Evolutionary conservation across 2,888 invertebrate genomes (phyloP).

Genomic region (Heliconius charithonia): DNA sequence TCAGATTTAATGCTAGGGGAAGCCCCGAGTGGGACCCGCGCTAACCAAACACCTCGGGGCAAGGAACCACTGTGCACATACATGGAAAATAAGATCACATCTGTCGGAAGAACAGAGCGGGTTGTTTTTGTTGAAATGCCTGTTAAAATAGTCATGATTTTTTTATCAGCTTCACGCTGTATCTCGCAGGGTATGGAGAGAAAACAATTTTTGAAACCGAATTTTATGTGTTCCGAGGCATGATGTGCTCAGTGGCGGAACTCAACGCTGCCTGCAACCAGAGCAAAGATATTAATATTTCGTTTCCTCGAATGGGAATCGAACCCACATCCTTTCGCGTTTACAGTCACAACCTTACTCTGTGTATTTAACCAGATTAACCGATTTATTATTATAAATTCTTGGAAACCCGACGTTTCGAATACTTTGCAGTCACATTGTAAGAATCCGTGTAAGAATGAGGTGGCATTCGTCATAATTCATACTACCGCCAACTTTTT

Average conservation of each 20-base stretch:
- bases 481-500: too few species aligned
- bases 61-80: neutral
- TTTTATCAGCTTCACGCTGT: neutral
- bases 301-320: neutral
- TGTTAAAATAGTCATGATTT: neutral
- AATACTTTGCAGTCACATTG: too few species aligned
- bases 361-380: too few species aligned
- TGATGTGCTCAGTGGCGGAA: too few species aligned
- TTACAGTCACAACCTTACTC: too few species aligned
- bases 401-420: too few species aligned
- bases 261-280: too few species aligned
- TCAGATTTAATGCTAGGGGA: conserved; percentile 7
- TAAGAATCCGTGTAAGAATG: too few species aligned
- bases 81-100: conserved; percentile 8
- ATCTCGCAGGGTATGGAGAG: neutral
- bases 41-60: conserved; percentile 12
- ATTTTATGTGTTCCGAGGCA: too few species aligned
- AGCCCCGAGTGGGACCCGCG: neutral
- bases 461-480: too few species aligned
- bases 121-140: neutral
- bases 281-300: too few species aligned
- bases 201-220: neutral
- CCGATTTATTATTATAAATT: too few species aligned
- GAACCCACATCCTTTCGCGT: neutral
- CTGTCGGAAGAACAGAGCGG: neutral